Conservation (phyloP, 2,888 invertebrate genomes). For the Cepaea hortensis region DNA sequence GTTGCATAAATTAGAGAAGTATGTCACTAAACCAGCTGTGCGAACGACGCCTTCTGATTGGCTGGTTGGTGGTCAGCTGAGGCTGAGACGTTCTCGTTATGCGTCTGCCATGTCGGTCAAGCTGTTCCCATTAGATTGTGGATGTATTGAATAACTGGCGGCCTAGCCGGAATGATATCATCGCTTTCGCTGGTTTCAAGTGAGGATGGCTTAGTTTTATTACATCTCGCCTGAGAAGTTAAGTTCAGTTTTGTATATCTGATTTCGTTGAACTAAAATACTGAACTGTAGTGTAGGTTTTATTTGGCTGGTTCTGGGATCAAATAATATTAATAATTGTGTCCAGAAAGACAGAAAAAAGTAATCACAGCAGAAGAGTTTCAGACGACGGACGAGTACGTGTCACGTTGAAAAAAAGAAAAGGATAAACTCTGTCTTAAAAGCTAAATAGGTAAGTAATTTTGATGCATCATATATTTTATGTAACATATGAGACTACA, state of each 20-base stretch:
- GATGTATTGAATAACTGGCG: neutral
- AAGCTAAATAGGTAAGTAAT: too few species aligned
- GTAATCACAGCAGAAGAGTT: too few species aligned
- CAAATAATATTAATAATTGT: too few species aligned
- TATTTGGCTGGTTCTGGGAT: too few species aligned
- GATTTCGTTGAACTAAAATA: neutral
- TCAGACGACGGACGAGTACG: too few species aligned
- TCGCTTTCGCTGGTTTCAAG: neutral
- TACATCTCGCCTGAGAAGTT: neutral
- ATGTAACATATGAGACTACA: too few species aligned
- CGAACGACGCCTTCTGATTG: slow-evolving; percentile 60
- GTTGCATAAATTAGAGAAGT: slow-evolving; percentile 7
- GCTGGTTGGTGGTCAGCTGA: slow-evolving; percentile 59
- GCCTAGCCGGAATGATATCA: neutral
- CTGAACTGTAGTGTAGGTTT: neutral
- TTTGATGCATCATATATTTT: too few species aligned
- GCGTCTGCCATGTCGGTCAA: slow-evolving; percentile 19
- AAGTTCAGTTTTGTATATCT: neutral
- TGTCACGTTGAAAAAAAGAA: too few species aligned
- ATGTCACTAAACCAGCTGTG: neutral
- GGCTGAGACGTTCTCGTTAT: slow-evolving; percentile 19
- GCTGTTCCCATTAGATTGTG: neutral
- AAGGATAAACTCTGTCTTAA: too few species aligned
- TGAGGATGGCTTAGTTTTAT: neutral
- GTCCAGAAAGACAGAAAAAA: too few species aligned